Conservation (phyloP, 2,797 vertebrate species). For the Chelmon rostratus region DNA sequence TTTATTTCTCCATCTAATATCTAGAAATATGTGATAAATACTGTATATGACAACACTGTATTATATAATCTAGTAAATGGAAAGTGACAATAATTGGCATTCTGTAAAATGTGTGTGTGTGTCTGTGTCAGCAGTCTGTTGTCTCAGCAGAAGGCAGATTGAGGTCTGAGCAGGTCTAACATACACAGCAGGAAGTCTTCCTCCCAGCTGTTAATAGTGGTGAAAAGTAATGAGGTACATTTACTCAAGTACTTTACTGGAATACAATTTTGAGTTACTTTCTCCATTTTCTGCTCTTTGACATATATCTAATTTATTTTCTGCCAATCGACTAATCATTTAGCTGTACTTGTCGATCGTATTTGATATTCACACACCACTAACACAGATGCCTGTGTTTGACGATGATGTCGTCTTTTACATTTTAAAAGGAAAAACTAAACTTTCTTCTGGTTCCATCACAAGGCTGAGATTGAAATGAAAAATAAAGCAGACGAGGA, state of each 20-base stretch:
- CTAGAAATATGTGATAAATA: no score
- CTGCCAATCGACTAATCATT: no score
- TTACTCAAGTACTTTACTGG: neutral
- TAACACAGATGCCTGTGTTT: no score
- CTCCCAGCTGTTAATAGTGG: neutral
- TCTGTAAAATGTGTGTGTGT: neutral
- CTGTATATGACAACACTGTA: no score
- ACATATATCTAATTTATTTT: neutral
- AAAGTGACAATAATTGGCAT: neutral
- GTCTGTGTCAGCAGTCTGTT: neutral
- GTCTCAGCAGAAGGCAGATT: neutral
- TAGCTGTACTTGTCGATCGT: no score
- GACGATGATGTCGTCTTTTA: no score
- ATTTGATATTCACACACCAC: no score
- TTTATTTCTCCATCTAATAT: no score
- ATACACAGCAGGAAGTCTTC: neutral
- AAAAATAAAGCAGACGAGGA: neutral
- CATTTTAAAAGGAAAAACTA: no score
- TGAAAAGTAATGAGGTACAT: neutral
- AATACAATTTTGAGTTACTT: no score
- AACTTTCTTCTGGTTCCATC: neutral
- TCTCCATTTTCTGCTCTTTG: neutral
- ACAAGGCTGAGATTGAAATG: neutral
- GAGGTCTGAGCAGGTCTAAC: neutral
- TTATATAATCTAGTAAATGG: no score